A percentile compares a stretch with the other conserved stretches of the same genome.
These are phyloP conservation scores for Rapana venosa DNA, from an alignment of 2,888 invertebrate species.

Conservation along the genomic window DNA sequence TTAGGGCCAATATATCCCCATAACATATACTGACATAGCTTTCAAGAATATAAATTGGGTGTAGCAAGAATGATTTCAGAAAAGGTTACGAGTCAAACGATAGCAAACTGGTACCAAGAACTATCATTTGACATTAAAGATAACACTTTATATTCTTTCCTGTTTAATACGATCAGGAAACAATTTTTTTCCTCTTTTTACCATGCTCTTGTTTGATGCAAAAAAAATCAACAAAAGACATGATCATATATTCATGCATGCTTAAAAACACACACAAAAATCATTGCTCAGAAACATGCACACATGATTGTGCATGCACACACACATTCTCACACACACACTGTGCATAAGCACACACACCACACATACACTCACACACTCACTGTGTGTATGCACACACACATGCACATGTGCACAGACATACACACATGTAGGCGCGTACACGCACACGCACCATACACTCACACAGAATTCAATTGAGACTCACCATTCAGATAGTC, in stretches of 20 bases:
- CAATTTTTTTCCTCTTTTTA: background rate
- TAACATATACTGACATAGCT: too few relatives aligned
- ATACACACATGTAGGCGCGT: background rate
- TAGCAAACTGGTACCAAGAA: background rate
- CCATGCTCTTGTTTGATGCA: background rate
- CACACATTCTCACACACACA: background rate
- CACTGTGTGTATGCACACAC: background rate
- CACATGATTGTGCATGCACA: background rate
- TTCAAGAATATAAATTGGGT: too few relatives aligned
- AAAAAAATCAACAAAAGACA: too few relatives aligned
- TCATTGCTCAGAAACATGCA: background rate
- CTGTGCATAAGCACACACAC: background rate
- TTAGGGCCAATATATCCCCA: too few relatives aligned
- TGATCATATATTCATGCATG: too few relatives aligned
- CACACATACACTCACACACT: background rate
- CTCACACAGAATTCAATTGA: background rate
- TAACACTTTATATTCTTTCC: background rate
- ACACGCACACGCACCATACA: background rate
- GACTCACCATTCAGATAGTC: constrained; percentile 72
- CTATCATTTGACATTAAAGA: background rate
- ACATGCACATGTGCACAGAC: background rate
- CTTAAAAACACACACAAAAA: too few relatives aligned
- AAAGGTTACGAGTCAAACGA: background rate
- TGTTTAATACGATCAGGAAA: background rate
- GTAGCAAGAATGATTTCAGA: too few relatives aligned